Evolutionary conservation across 92 coral and sea anemone species (phyloP).

Genomic region (Micromussa lordhowensis): DNA sequence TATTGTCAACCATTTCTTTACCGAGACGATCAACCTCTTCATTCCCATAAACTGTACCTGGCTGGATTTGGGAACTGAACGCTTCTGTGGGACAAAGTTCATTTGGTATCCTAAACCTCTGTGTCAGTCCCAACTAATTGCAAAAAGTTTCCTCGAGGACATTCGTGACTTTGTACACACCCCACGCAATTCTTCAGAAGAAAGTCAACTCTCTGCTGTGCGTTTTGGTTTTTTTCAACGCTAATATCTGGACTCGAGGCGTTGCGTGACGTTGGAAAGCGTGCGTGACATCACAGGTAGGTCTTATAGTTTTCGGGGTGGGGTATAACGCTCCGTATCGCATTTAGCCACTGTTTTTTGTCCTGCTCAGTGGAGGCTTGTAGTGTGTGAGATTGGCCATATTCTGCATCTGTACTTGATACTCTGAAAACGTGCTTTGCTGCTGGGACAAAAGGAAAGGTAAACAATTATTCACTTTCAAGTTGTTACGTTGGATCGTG

Average conservation of each 20-base stretch:
- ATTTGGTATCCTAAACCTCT: background rate
- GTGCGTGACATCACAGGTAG: constrained; percentile 60
- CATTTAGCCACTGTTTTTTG: constrained; percentile 84
- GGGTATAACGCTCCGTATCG: constrained; percentile 73
- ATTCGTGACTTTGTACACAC: background rate
- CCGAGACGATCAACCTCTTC: background rate
- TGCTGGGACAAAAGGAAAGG: constrained; percentile 21
- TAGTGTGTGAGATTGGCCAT: no score
- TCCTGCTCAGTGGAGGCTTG: no score
- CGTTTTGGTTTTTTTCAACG: background rate
- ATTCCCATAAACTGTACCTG: background rate
- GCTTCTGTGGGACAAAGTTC: background rate
- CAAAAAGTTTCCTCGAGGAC: background rate
- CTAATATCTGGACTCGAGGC: background rate
- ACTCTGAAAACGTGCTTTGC: constrained; percentile 85
- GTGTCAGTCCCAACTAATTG: background rate
- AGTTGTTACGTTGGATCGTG: no score
- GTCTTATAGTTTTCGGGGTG: constrained; percentile 75
- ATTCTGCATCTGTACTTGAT: constrained; percentile 68
- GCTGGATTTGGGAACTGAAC: background rate
- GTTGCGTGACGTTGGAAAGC: constrained; percentile 14
- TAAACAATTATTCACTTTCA: background rate
- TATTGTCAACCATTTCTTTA: background rate
- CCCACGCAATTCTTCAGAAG: background rate
- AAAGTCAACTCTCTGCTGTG: background rate